These are phyloP conservation scores for Prinia subflava DNA, from an alignment of 2,113 vertebrate genomes.

Conservation along the genomic window DNA sequence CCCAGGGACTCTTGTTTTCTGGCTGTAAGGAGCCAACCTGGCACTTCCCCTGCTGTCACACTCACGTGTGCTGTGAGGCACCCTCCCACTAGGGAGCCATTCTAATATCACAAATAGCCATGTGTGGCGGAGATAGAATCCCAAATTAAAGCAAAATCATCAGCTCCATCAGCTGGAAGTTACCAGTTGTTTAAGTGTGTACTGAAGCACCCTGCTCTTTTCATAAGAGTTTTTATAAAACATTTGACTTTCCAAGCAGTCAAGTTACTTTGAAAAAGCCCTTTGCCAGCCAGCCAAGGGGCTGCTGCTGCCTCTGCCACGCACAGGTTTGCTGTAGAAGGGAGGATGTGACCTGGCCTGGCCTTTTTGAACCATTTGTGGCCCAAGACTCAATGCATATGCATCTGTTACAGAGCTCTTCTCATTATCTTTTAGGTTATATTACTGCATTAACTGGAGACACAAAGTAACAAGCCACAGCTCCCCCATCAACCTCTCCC, in stretches of 20 bases:
- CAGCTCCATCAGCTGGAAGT: not conserved
- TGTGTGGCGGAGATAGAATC: accelerated
- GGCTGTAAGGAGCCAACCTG: not conserved
- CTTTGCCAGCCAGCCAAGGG: not conserved
- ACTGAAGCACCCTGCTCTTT: not conserved
- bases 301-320: not conserved
- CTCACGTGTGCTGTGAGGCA: not conserved
- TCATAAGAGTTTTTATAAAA: not conserved
- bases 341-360: not conserved
- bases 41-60: accelerated
- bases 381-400: not conserved
- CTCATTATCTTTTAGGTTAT: not conserved
- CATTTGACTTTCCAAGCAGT: not conserved
- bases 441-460: not conserved
- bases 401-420: not conserved
- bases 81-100: accelerated
- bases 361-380: not conserved
- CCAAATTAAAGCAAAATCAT: not conserved
- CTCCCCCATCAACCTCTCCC: not conserved
- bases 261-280: not conserved
- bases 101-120: not conserved
- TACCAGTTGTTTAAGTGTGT: not conserved
- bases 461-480: not conserved
- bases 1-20: not conserved
- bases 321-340: not conserved